Evolutionary conservation across 2,797 vertebrate species (phyloP), one percentile per base, ranked within the genome.

Genomic region (Eulemur mongoz): DNA sequence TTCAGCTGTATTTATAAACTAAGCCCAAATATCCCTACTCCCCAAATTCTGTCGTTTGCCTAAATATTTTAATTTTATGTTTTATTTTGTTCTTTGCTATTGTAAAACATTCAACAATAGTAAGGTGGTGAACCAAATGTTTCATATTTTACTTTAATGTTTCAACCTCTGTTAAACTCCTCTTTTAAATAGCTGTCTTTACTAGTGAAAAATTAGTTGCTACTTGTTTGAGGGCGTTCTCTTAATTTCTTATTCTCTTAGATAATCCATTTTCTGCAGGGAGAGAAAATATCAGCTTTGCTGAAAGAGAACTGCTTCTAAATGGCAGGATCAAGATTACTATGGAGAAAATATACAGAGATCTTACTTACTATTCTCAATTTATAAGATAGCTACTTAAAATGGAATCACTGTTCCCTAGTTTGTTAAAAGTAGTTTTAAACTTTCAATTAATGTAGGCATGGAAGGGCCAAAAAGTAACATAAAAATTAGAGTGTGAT

Each of bases 391-490:
- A 63, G 82, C 25, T 80, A 63, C 72, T 83, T 89, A 65, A 89
- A 96, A 86, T 59, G 12, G 61, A 93, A 45, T 1, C 22, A 75
- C 45, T 85, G 5, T 30, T 95, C 40, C n/a, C 54, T 91, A 50
- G 54, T 69, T 85, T 86, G 38, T 91, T 84, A 59, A 88, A 96
- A 95, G 67, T 92, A 57, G 89, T 93, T 93, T 87, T 75, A 75
- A 96, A 75, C 14, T 89, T 86, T 13, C 52, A 70, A 79, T 93
- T 94, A 78, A 45, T 54, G 83, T 87, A 70, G 17, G 30, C 75
- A 30, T 86, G 18, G 11, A 94, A 83, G 11, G 12, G 52, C 32
- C n/a, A 70, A 82, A 27, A 75, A 40, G 17, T 93, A 94, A 57
- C 81, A 76, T 89, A 85, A 83, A 96, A 89, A 61, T 94, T 43